Evolutionary conservation across 2,888 invertebrate species (phyloP).

Genomic region (Diarsia brunnea): DNA sequence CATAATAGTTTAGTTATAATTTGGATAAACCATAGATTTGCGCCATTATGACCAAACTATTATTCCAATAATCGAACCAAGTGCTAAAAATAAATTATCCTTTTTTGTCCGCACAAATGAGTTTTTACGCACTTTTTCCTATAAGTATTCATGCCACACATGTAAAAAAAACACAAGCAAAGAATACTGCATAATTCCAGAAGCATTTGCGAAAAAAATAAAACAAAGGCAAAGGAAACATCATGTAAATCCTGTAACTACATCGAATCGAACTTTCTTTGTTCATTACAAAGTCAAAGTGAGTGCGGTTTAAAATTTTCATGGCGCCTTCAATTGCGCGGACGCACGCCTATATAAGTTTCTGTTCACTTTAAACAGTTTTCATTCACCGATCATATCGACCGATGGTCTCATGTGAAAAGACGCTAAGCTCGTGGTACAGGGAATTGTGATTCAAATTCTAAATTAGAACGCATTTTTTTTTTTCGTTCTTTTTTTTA

Average conservation of each 20-base stretch:
- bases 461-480: constrained; percentile 56
- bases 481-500: constrained; percentile 26
- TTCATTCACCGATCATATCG: constrained; percentile 78
- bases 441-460: constrained; percentile 61
- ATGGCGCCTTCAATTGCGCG: constrained; percentile 60
- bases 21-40: not conserved
- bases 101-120: not conserved
- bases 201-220: not conserved
- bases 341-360: constrained; percentile 76
- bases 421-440: constrained; percentile 64
- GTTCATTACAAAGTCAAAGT: constrained; percentile 65
- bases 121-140: not conserved
- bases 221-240: constrained; percentile 17
- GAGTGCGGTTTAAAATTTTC: constrained; percentile 68
- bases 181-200: not conserved
- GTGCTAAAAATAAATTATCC: not conserved
- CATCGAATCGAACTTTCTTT: constrained; percentile 57
- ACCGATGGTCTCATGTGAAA: constrained; percentile 74
- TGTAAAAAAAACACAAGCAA: not conserved
- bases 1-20: no score
- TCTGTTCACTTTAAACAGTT: constrained; percentile 63
- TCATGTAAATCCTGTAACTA: constrained; percentile 31
- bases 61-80: not conserved
- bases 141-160: not conserved
- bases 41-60: not conserved